Conservation (phyloP, 2,888 invertebrate genomes). For the Pandemis heparana region DNA sequence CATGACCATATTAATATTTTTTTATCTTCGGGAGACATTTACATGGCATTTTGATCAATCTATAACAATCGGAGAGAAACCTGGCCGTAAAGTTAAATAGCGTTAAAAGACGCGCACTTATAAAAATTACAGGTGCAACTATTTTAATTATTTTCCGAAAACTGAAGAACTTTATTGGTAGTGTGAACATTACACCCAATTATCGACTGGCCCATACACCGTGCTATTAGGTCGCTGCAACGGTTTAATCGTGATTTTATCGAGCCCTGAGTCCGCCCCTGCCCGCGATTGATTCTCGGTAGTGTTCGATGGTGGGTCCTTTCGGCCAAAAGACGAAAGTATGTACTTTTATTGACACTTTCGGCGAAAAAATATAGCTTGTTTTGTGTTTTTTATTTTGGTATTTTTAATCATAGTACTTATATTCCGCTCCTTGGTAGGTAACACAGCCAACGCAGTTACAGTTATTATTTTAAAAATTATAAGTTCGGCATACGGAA, state of each 20-base stretch:
- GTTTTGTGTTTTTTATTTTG: background rate
- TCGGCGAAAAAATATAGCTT: constrained; percentile 28
- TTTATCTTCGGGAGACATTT: background rate
- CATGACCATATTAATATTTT: too few relatives aligned
- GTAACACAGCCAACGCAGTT: background rate
- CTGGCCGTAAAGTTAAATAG: background rate
- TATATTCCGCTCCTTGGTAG: background rate
- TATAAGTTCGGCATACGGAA: background rate
- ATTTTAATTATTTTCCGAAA: constrained; percentile 44
- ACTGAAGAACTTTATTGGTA: constrained; percentile 39
- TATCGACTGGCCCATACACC: constrained; percentile 54
- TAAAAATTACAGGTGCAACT: constrained; percentile 42
- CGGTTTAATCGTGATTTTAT: constrained; percentile 63
- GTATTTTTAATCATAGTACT: background rate
- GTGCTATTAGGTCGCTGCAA: constrained; percentile 65
- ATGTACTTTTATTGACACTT: constrained; percentile 36
- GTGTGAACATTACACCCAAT: constrained; percentile 57
- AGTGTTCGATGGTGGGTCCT: constrained; percentile 46
- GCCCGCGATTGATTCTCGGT: constrained; percentile 70
- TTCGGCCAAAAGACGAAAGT: constrained; percentile 15
- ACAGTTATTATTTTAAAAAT: background rate
- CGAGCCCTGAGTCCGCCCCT: constrained; percentile 60
- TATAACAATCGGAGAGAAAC: background rate
- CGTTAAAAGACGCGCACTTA: too few relatives aligned
- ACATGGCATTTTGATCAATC: background rate